Conservation (phyloP, 2,797 vertebrate genomes). For the Sebastes wilsoni region DNA sequence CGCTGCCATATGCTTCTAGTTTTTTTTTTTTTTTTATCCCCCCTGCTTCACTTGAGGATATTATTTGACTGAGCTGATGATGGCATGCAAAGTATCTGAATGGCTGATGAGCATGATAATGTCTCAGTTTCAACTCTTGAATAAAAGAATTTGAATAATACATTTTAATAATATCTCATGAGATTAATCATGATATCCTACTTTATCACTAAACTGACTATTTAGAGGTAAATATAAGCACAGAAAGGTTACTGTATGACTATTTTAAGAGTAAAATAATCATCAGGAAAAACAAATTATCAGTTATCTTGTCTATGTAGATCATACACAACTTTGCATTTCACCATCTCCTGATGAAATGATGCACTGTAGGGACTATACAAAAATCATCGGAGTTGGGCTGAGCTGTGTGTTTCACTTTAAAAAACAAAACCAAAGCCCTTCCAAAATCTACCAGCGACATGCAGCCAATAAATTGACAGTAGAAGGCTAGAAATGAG, state of each 20-base stretch:
- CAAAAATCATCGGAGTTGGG: background rate
- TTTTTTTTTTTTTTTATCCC: background rate
- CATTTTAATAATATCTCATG: background rate
- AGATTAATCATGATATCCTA: background rate
- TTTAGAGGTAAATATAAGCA: background rate
- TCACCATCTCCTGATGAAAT: background rate
- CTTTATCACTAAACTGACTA: background rate
- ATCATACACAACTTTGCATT: background rate
- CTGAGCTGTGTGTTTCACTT: background rate
- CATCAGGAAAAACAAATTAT: background rate
- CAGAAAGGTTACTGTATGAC: background rate
- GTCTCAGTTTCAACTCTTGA: constrained; percentile 9
- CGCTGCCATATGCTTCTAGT: constrained; percentile 45
- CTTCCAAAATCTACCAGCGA: background rate
- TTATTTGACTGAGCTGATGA: constrained; percentile 52
- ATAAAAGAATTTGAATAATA: background rate
- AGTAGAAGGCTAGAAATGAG: background rate
- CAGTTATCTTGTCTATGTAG: background rate
- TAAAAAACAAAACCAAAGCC: background rate
- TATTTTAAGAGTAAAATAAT: background rate
- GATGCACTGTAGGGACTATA: background rate
- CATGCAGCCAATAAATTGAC: background rate
- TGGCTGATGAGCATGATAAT: constrained; percentile 41
- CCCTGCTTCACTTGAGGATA: constrained; percentile 27
- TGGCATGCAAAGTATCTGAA: constrained; percentile 41